Percentiles rank a stretch among this genome's conserved stretches.
phyloP scores from a whole-genome alignment of 2,888 invertebrate species.

The Eupelmus urozonus region DNA sequence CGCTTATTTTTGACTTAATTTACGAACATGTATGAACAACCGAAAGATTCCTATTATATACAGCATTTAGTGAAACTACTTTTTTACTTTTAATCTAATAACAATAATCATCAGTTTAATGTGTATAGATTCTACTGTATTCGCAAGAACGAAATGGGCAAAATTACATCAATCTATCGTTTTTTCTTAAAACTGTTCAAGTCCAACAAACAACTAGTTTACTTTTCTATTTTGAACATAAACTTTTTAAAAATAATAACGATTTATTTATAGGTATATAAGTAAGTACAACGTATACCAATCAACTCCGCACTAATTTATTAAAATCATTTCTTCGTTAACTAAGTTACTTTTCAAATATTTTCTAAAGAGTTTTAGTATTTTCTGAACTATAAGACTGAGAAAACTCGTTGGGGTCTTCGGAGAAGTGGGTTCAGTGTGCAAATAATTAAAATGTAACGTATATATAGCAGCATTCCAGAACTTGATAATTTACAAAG shows the following conservation, averaged over 20 bases:
- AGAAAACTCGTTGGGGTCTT: constrained; percentile 25
- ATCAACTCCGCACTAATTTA: constrained; percentile 31
- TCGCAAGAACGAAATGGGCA: background rate
- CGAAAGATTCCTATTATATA: constrained; percentile 44
- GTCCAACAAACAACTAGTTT: background rate
- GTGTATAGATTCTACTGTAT: background rate
- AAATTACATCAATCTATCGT: too few species aligned
- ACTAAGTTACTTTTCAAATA: background rate
- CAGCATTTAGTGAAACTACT: constrained; percentile 36
- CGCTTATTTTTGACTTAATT: constrained; percentile 30
- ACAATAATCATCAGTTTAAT: background rate
- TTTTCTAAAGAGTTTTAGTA: constrained; percentile 19
- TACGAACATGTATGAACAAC: background rate
- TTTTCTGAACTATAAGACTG: constrained; percentile 54
- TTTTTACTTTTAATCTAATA: too few species aligned
- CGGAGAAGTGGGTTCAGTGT: constrained; percentile 28
- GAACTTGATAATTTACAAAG: background rate
- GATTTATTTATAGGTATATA: constrained; percentile 20
- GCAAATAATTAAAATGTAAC: constrained; percentile 22
- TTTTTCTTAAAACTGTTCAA: background rate
- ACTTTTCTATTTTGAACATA: background rate
- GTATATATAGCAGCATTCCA: constrained; percentile 42
- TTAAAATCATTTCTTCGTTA: constrained; percentile 16
- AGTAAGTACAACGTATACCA: background rate
- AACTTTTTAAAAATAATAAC: constrained; percentile 9